These are phyloP conservation scores for Tauraco erythrolophus DNA, from an alignment of 2,113 vertebrate genomes.

Conservation along the genomic window DNA sequence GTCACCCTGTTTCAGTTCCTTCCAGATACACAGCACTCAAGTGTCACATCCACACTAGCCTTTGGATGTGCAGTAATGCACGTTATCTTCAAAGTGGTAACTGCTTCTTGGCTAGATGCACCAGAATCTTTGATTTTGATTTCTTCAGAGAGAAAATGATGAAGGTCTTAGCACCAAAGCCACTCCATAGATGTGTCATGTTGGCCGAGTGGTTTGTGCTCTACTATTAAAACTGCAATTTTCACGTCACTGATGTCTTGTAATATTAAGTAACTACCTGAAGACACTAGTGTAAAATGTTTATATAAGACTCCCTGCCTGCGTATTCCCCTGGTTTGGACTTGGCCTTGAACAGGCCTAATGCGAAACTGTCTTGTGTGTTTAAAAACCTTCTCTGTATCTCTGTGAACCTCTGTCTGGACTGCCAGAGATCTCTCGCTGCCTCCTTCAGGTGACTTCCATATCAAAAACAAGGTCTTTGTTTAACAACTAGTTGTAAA, in stretches of 20 bases:
- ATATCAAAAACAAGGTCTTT: too few relatives aligned
- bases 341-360: background rate
- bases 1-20: background rate
- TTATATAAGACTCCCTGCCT: background rate
- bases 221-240: background rate
- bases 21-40: background rate
- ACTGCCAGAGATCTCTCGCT: too few relatives aligned
- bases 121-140: background rate
- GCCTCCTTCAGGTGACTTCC: background rate
- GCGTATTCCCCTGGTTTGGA: background rate
- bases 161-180: background rate
- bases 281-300: background rate
- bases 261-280: background rate
- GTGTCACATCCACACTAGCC: background rate
- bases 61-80: background rate
- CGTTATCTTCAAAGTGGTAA: background rate
- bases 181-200: background rate
- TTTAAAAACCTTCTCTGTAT: background rate
- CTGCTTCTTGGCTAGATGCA: background rate
- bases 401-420: background rate
- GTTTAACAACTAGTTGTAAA: background rate
- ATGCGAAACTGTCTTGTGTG: background rate
- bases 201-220: background rate
- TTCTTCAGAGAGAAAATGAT: background rate
- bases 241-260: background rate